Base-by-base conservation (phyloP, 92 coral and sea anemone species). In the Virgularia gustaviana region DNA sequence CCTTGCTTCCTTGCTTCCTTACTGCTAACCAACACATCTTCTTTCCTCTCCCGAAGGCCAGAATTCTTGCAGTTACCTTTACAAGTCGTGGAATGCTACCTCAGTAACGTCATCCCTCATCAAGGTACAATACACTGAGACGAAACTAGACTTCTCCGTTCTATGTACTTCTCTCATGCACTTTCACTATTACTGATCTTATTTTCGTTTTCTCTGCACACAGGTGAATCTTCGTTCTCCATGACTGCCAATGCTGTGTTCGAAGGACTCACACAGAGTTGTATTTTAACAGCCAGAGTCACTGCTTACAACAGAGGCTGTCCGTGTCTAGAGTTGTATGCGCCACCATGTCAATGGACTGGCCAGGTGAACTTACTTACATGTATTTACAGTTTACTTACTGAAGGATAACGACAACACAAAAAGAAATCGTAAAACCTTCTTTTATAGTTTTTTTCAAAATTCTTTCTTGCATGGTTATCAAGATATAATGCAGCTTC, bases 31-130 rank as follows among this genome's bases (percentile, higher is more conserved):
- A 31, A n/a, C 0, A 15, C 3, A 33, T 36, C n/a, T n/a, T n/a
- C n/a, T 52, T 49, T 24, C 53, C 56, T 49, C 18, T 62, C 28
- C 74, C 73, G 25, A 81, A 92, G 98, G 87, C 60, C 90, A 27
- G 98, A 92, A 23, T 92, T 88, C 60, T 79, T 92, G 27, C 76
- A 83, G 22, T 70, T 92, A 39, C 96, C 98, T 8, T 92, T 89
- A 45, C 98, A 92, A 86, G 98, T 96, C 25, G 91, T 92, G 38
- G 98, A 92, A 53, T 92, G 98, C 41, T 92, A 86, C 63, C 80
- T 92, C 41, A 84, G 96, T 51, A 92, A 89, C 37, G 86, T 92
- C 42, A 81, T 88, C 15, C 96, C 98, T 2, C 70, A 86, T 34
- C 95, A 92, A 71, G 98, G 98, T 91, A 71, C n/a, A n/a, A n/a